A percentile compares a stretch with the other conserved stretches of the same genome.
phyloP scores from a whole-genome alignment of 2,888 invertebrate species.

The Itoplectis maculator region DNA sequence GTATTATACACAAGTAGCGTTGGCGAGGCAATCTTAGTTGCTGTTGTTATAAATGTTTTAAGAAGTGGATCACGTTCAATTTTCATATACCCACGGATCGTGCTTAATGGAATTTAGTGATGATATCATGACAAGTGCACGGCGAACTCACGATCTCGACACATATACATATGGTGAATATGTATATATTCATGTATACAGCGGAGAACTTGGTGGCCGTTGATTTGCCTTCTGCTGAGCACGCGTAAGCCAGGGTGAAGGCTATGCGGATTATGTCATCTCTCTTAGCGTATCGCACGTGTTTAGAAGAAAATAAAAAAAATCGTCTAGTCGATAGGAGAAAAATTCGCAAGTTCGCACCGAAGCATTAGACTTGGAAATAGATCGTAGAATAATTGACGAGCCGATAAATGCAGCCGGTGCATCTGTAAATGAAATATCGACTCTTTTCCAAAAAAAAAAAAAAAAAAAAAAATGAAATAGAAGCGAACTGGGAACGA shows the following conservation, averaged over 20 bases:
- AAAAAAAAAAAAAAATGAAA: constrained; percentile 10
- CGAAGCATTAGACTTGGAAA: background rate
- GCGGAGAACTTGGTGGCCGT: constrained; percentile 41
- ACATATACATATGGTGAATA: constrained; percentile 34
- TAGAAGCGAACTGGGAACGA: background rate
- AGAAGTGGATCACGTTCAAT: constrained; percentile 53
- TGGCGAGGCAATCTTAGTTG: background rate
- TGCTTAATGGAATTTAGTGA: constrained; percentile 76
- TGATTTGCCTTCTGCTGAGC: constrained; percentile 54
- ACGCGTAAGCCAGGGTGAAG: constrained; percentile 50
- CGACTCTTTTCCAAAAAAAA: background rate
- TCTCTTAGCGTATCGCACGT: constrained; percentile 19
- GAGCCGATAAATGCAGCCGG: background rate
- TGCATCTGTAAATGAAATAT: constrained; percentile 45
- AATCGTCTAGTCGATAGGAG: too few relatives aligned
- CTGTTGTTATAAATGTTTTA: constrained; percentile 32
- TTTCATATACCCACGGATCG: constrained; percentile 53
- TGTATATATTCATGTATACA: constrained; percentile 24
- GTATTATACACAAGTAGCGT: background rate
- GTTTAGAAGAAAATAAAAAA: constrained; percentile 29
- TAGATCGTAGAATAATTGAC: constrained; percentile 33
- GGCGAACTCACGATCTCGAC: constrained; percentile 71
- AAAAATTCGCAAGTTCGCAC: background rate
- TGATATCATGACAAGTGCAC: constrained; percentile 79
- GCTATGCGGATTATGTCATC: constrained; percentile 54